Base-by-base conservation (phyloP, 2,797 vertebrate species). In the Neosalanx taihuensis region DNA sequence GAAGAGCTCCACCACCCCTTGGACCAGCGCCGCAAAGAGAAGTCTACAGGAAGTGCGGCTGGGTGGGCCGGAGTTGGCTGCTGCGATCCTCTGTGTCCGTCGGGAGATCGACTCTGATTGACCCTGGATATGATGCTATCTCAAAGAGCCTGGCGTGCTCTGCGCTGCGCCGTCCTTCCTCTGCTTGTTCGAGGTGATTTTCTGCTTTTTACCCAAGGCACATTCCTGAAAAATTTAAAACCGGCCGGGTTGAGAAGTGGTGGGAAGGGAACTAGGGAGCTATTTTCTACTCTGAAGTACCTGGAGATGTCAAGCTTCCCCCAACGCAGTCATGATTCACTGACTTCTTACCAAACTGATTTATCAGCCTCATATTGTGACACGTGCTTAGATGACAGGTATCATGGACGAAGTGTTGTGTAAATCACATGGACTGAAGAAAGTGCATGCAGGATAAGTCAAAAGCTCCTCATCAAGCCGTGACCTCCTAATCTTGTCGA, bases 31-130 rank as follows among this genome's bases (percentile, higher is more conserved):
- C 5, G 70, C 79, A 79, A 83, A 83, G 79, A 83, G 87, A 84
- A 83, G 85, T 74, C 75, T 64, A 15, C 86, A 89, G 89, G 87
- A 90, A 89, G 85, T 86, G 79, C 75, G 41, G 82, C 78, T 80
- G 87, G 88, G 85, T 88, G 89, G 86, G 85, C 81, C 80, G 51
- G 26, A 75, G 74, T 73, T 74, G 70, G 76, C 63, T 76, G 41
- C 81, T 68, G 67, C 4, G 35, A 71, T 81, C 73, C 78, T 71
- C 70, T 65, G 82, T 79, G 82, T 77, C 81, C 66, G 23, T 9
- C 72, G 31, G 62, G 79, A 89, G 84, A 86, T 66, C 57, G 64
- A 56, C 74, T 83, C 70, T 76, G 69, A 88, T 86, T 71, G 77
- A 72, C 68, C 84, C 75, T 60, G 77, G 73, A 81, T 72, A 60